Conservation (phyloP, 2,113 vertebrate genomes). For the Phaethornis superciliosus region DNA sequence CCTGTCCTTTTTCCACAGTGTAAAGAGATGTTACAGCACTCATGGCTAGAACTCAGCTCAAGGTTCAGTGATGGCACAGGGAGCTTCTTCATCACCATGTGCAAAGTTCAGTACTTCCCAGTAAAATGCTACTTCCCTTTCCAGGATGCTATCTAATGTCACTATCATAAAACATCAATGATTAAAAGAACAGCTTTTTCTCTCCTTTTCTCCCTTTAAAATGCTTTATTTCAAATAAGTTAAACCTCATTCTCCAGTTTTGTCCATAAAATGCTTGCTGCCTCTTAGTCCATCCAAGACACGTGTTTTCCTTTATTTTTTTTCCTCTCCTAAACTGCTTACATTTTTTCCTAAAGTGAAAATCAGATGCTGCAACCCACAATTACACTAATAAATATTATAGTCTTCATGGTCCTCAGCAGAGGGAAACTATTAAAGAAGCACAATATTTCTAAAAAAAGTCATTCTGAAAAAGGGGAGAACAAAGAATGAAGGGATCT, state of each 20-base stretch:
- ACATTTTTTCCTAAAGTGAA: constrained; percentile 3
- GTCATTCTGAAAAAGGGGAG: not conserved
- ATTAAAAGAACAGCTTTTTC: not conserved
- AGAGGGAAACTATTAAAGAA: not conserved
- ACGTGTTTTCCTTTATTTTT: not conserved
- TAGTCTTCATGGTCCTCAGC: not conserved
- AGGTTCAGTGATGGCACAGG: not conserved
- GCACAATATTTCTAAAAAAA: not conserved
- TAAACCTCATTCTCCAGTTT: not conserved
- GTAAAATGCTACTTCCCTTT: not conserved
- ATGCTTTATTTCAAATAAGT: not conserved
- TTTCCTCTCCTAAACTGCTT: not conserved
- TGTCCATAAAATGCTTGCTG: not conserved
- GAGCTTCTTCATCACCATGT: not conserved
- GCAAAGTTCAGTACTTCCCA: not conserved
- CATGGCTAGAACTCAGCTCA: not conserved
- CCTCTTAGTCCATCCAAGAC: not conserved
- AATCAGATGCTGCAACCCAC: not conserved
- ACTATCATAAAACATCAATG: not conserved
- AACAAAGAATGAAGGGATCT: not conserved
- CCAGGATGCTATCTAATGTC: not conserved
- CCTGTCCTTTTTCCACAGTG: not conserved
- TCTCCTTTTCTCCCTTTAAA: not conserved
- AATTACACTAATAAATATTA: not conserved
- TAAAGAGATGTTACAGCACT: not conserved